Conservation (phyloP, 2,888 invertebrate genomes). For the Drosophila stalkeri region DNA sequence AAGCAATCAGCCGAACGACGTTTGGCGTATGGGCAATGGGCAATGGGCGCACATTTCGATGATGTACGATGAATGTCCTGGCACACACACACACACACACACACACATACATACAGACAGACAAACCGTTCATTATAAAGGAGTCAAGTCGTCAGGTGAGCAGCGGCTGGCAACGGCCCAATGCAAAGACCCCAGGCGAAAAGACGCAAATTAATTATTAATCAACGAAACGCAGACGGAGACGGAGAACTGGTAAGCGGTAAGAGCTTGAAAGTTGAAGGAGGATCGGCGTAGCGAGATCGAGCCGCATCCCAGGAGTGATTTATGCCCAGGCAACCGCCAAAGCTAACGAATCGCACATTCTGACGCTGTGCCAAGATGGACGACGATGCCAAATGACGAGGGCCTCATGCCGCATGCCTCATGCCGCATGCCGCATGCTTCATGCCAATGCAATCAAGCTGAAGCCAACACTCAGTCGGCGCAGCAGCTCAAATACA, state of each 20-base stretch:
- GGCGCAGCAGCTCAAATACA: conserved; percentile 11
- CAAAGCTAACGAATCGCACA: conserved; percentile 76
- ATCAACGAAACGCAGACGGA: conserved; percentile 78
- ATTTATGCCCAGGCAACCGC: conserved; percentile 74
- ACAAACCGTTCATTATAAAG: conserved; percentile 79
- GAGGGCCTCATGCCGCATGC: conserved; percentile 57
- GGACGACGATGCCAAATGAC: conserved; percentile 71
- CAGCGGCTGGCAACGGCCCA: conserved; percentile 28
- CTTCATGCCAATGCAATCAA: conserved; percentile 63
- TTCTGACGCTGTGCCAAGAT: conserved; percentile 78
- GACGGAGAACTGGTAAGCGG: not conserved
- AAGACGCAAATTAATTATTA: conserved; percentile 85
- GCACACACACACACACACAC: conserved; percentile 44
- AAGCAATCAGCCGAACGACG: conserved; percentile 67
- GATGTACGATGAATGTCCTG: conserved; percentile 81
- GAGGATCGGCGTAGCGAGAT: conserved; percentile 51
- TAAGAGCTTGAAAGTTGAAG: conserved; percentile 17
- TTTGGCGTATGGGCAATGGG: conserved; percentile 26
- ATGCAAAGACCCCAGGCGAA: conserved; percentile 59
- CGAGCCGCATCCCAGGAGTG: conserved; percentile 60
- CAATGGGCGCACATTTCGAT: conserved; percentile 64
- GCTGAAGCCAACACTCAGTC: conserved; percentile 46
- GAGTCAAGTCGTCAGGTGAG: conserved; percentile 79
- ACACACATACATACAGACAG: not conserved
- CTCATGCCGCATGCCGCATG: conserved; percentile 51